A percentile compares a stretch with the other conserved stretches of the same genome.
Evolutionary conservation across 2,113 vertebrate species (phyloP).

Genomic region (Stictonetta naevosa): DNA sequence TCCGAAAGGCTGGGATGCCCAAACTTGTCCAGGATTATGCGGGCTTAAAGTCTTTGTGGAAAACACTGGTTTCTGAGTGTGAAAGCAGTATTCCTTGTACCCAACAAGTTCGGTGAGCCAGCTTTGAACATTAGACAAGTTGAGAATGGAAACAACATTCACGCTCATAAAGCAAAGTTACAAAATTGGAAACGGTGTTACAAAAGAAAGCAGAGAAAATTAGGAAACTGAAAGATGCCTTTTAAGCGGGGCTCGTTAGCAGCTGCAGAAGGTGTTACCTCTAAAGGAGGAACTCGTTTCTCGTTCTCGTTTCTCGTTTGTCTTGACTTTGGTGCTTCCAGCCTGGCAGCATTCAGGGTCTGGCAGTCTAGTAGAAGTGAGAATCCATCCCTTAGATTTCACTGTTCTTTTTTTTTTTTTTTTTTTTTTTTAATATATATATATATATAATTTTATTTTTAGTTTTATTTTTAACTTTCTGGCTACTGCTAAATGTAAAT

Average conservation of each 20-base stretch:
- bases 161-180: not conserved
- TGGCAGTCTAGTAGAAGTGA: not conserved
- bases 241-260: not conserved
- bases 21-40: constrained; percentile 18
- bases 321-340: not conserved
- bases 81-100: not conserved
- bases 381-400: not conserved
- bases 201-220: not conserved
- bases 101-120: not conserved
- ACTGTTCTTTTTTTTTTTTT: not conserved
- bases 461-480: not conserved
- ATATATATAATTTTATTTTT: no score
- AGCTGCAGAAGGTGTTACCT: not conserved
- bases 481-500: not conserved
- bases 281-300: not conserved
- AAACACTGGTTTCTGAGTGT: not conserved
- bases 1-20: constrained; percentile 4
- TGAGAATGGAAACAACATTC: not conserved
- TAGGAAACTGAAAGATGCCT: not conserved
- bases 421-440: not conserved
- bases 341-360: rapidly evolving
- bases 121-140: not conserved
- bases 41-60: not conserved
- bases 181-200: not conserved
- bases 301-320: not conserved